These are phyloP conservation scores for Drosophila kanekoi DNA, from an alignment of 2,888 invertebrate species.

Conservation along the genomic window DNA sequence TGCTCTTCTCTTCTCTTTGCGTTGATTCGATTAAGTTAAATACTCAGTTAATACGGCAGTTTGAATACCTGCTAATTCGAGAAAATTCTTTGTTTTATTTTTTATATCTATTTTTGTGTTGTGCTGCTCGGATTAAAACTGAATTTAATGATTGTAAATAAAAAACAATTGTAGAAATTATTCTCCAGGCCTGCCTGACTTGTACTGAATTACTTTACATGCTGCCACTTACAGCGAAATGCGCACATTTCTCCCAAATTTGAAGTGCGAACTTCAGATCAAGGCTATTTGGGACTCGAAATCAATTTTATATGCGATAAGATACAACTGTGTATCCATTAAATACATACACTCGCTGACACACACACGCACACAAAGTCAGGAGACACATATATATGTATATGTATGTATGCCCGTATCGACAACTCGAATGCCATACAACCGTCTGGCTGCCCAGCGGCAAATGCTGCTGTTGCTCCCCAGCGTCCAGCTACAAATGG, in stretches of 20 bases:
- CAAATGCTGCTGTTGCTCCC: conserved; percentile 47
- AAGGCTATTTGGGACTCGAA: conserved; percentile 21
- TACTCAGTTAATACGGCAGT: conserved; percentile 66
- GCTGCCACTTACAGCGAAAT: not conserved
- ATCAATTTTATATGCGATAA: conserved; percentile 52
- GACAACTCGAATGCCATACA: conserved; percentile 47
- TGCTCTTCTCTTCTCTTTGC: not conserved
- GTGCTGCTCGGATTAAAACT: conserved; percentile 18
- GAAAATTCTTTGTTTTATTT: conserved; percentile 9
- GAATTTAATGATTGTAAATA: conserved; percentile 1
- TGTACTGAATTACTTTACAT: not conserved
- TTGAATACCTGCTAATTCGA: conserved; percentile 23
- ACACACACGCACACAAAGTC: conserved; percentile 8
- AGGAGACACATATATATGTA: conserved; percentile 15
- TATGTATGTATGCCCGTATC: conserved; percentile 56
- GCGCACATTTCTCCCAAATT: conserved; percentile 12
- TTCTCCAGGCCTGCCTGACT: conserved; percentile 34
- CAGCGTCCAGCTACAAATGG: conserved; percentile 75
- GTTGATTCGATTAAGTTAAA: conserved; percentile 2
- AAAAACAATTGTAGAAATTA: conserved; percentile 9
- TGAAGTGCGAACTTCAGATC: conserved; percentile 16
- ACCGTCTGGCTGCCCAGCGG: conserved; percentile 38
- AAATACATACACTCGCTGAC: conserved; percentile 36
- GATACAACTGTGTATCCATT: conserved; percentile 68
- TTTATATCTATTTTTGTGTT: conserved; percentile 10